Evolutionary conservation across 2,888 invertebrate species (phyloP).

Genomic region (Mycogona germanica): DNA sequence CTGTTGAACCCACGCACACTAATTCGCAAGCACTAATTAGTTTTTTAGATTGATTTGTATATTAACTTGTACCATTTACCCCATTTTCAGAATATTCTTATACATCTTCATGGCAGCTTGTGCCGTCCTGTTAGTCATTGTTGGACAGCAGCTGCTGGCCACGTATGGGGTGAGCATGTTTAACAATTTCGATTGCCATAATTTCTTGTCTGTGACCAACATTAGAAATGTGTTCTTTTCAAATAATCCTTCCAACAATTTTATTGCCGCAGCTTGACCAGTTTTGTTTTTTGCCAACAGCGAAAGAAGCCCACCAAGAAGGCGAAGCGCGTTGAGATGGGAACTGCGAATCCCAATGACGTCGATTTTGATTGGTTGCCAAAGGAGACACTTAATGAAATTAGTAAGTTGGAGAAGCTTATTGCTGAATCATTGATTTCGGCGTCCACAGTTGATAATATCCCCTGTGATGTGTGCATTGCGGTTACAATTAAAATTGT

Average conservation of each 20-base stretch:
- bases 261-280: neutral
- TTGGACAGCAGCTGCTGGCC: slow-evolving; percentile 56
- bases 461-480: neutral
- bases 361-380: slow-evolving; percentile 99
- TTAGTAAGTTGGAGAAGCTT: neutral
- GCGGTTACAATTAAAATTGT: neutral
- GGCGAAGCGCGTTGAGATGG: slow-evolving; percentile 47
- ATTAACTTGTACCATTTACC: slow-evolving; percentile 2
- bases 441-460: neutral
- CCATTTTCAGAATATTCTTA: slow-evolving; percentile 59
- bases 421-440: neutral
- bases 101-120: slow-evolving; percentile 89
- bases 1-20: no score
- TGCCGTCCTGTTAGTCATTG: slow-evolving; percentile 68
- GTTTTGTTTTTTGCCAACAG: slow-evolving; percentile 25
- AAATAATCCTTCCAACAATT: neutral
- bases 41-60: slow-evolving; percentile 9
- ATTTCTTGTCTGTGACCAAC: slow-evolving; percentile 1
- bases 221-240: neutral
- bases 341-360: slow-evolving; percentile 74
- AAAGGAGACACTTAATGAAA: slow-evolving; percentile 60
- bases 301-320: slow-evolving; percentile 29
- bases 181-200: neutral
- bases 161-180: slow-evolving; percentile 53
- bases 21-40: no score